Evolutionary conservation across 2,797 vertebrate species (phyloP), one percentile per base, ranked within the genome.

Genomic region (Rhabdomys pumilio): DNA sequence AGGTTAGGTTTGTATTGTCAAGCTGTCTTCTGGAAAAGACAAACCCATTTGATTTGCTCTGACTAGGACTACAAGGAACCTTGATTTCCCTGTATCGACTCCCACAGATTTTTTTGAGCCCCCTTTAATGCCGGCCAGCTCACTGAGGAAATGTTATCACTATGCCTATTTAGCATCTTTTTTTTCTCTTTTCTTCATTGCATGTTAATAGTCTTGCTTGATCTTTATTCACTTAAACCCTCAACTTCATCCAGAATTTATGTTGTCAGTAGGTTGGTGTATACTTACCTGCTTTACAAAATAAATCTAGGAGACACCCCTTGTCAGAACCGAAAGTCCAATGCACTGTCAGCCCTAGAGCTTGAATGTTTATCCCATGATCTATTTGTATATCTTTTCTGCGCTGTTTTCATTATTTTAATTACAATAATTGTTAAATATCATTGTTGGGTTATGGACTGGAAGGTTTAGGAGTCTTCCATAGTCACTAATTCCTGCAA

Each of bases 401-500:
- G 26, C 1, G 2, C 41, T 55, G 11, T 31, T 69, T 10, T 72
- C 41, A 67, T 14, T 86, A 6, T 90, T 83, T 92, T 87, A 59
- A 80, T 90, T 91, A 69, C 1, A 61, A 1, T 63, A 29, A 57
- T 79, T 93, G 76, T 85, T 72, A 77, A 95, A 77, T 90, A 41
- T n/a, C 24, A 82, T 91, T 17, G 9, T 31, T 73, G 53, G 65
- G 61, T 22, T 12, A 44, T 19, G 14, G 44, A 13, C 9, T 85
- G 31, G 5, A 57, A 31, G 14, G 19, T n/a, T 80, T 91, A 44
- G 41, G 73, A 72, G 29, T 38, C 77, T n/a, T 17, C 2, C 72
- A 15, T 81, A 2, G 41, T 91, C 86, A 76, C 44, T 67, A 73
- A n/a, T 79, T 88, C 47, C 82, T 94, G 69, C 77, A 90, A 90